Conservation (phyloP, 2,888 invertebrate genomes). For the Megaustenia siamemsis region DNA sequence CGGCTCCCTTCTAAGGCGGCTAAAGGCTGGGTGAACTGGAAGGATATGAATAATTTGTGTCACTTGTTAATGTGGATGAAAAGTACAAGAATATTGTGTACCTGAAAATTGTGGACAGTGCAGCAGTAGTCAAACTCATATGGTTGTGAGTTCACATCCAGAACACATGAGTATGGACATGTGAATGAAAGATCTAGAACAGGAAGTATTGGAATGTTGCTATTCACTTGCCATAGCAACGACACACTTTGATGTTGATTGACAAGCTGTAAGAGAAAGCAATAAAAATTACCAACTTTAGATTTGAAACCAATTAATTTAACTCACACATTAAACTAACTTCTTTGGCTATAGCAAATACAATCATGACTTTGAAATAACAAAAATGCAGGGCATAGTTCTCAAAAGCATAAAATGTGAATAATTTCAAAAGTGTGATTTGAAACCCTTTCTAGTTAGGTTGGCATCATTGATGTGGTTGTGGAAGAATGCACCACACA, state of each 20-base stretch:
- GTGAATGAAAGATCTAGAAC: conserved; percentile 83
- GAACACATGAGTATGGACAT: conserved; percentile 82
- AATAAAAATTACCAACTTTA: neutral
- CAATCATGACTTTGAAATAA: neutral
- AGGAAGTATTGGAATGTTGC: conserved; percentile 62
- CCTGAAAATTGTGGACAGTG: conserved; percentile 44
- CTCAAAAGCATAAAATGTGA: too few relatives aligned
- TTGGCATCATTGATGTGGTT: too few relatives aligned
- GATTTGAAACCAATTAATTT: neutral
- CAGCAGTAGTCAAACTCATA: conserved; percentile 51
- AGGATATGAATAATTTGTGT: too few relatives aligned
- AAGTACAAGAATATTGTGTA: too few relatives aligned
- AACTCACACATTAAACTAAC: neutral
- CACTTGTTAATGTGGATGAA: too few relatives aligned
- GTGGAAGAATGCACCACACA: too few relatives aligned
- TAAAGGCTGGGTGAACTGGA: too few relatives aligned
- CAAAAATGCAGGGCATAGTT: too few relatives aligned
- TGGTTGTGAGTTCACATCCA: conserved; percentile 64
- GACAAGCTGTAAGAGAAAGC: conserved; percentile 83
- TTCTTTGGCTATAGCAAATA: neutral
- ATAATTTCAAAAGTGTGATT: too few relatives aligned
- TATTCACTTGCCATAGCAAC: conserved; percentile 90
- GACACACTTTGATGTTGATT: conserved; percentile 88
- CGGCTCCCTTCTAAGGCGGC: too few relatives aligned
- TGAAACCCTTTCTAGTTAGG: too few relatives aligned